Evolutionary conservation across 37 sponge, comb jelly and placozoan species (phyloP).

Genomic region (Axinella damicornis): DNA sequence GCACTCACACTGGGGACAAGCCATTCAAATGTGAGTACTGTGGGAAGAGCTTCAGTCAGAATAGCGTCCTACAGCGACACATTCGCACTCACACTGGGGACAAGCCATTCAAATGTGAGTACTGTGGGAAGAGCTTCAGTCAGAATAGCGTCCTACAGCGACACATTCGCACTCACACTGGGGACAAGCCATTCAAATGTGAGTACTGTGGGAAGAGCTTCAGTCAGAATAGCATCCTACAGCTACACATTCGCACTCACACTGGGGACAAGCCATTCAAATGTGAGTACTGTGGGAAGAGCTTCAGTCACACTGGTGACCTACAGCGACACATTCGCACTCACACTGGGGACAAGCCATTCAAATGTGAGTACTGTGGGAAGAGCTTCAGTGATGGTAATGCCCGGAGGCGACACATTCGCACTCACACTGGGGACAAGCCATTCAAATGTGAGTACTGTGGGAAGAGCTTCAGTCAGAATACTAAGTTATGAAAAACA

Average conservation of each 20-base stretch:
- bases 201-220: conserved; percentile 58
- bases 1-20: conserved; percentile 74
- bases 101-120: conserved; percentile 79
- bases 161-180: conserved; percentile 63
- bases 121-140: conserved; percentile 72
- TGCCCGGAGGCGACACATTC: conserved; percentile 51
- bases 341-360: conserved; percentile 68
- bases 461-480: conserved; percentile 58
- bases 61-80: conserved; percentile 55
- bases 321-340: conserved; percentile 80
- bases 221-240: conserved; percentile 38
- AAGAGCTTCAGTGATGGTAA: conserved; percentile 25
- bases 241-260: conserved; percentile 81
- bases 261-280: conserved; percentile 58
- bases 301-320: conserved; percentile 21
- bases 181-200: conserved; percentile 33
- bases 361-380: conserved; percentile 50
- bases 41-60: conserved; percentile 41
- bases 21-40: conserved; percentile 66
- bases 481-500: not conserved
- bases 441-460: conserved; percentile 73
- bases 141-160: conserved; percentile 78
- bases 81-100: conserved; percentile 71
- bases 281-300: conserved; percentile 50
- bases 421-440: conserved; percentile 73